Percentiles rank a stretch among this genome's conserved stretches.
phyloP scores from a whole-genome alignment of 2,113 vertebrate genomes.

The Phoenicopterus ruber region DNA sequence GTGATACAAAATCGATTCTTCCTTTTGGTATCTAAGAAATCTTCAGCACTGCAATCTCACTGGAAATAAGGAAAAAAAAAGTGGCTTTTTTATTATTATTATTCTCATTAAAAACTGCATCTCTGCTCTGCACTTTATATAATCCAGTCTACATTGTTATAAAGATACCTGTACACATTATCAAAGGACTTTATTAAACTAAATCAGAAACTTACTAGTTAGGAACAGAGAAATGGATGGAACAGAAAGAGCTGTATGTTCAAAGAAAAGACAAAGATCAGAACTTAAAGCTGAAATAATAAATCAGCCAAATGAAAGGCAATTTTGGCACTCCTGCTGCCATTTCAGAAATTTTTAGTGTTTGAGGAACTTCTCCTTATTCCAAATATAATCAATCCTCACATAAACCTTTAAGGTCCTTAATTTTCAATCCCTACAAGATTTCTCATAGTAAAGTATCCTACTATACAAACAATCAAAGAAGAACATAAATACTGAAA shows the following conservation, averaged over 20 bases:
- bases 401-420: neutral
- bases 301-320: neutral
- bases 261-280: neutral
- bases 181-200: neutral
- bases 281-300: neutral
- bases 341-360: neutral
- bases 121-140: neutral
- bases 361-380: neutral
- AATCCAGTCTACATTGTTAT: neutral
- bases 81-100: neutral
- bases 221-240: neutral
- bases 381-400: neutral
- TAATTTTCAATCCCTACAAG: neutral
- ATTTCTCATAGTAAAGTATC: neutral
- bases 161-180: neutral
- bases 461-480: neutral
- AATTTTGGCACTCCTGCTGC: neutral
- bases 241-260: neutral
- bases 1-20: neutral
- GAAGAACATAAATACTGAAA: neutral
- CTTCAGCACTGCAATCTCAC: neutral
- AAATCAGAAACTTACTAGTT: neutral
- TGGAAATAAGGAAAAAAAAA: rapidly evolving
- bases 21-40: neutral
- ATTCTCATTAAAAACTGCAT: neutral